phyloP scores from a whole-genome alignment of 2,888 invertebrate species.

The Orgyia antiqua region DNA sequence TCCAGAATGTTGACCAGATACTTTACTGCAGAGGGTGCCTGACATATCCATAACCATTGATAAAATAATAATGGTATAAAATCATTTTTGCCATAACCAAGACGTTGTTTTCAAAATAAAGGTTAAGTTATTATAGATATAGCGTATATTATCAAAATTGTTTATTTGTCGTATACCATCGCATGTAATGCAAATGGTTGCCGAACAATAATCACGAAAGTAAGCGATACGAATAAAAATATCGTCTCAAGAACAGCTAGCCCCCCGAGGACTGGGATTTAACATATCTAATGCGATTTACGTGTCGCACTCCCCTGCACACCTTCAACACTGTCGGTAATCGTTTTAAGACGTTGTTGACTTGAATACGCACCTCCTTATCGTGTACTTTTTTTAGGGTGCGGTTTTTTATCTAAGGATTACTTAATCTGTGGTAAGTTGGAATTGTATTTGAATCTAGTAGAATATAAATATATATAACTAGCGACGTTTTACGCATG shows the following conservation, averaged over 20 bases:
- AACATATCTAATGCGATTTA: constrained; percentile 77
- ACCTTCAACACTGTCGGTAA: constrained; percentile 57
- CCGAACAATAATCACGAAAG: constrained; percentile 73
- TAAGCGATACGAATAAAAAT: constrained; percentile 77
- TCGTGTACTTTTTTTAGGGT: constrained; percentile 34
- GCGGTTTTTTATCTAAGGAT: constrained; percentile 24
- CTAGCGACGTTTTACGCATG: too few relatives aligned
- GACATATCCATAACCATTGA: too few relatives aligned
- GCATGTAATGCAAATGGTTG: constrained; percentile 64
- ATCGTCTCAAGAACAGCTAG: constrained; percentile 48
- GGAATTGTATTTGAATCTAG: background rate
- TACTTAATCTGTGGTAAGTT: constrained; percentile 18
- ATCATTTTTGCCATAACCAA: too few relatives aligned
- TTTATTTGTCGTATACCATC: constrained; percentile 13
- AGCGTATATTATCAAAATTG: constrained; percentile 38
- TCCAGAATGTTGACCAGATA: too few relatives aligned
- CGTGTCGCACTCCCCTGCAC: constrained; percentile 60
- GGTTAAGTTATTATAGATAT: too few relatives aligned
- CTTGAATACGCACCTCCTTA: constrained; percentile 41
- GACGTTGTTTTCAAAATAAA: too few relatives aligned
- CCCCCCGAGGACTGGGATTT: constrained; percentile 59
- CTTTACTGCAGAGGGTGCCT: too few relatives aligned
- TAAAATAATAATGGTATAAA: too few relatives aligned
- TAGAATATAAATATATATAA: too few relatives aligned
- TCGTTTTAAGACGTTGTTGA: constrained; percentile 72